phyloP scores from a whole-genome alignment of 1,140 invertebrate genomes.

The Limonius californicus region DNA sequence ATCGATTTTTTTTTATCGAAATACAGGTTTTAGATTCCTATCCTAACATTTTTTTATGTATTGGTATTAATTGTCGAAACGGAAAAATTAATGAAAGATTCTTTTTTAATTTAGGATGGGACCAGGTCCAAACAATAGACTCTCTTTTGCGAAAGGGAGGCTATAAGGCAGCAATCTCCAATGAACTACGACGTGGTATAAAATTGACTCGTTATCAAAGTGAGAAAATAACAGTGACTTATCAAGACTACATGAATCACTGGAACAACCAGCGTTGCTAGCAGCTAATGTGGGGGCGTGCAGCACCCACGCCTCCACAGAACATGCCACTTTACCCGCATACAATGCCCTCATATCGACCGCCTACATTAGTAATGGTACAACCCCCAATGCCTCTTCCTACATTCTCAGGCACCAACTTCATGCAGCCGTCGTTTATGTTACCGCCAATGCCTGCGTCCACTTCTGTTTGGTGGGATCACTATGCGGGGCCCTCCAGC shows the following conservation, averaged over 20 bases:
- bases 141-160: constrained; percentile 95
- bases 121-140: constrained; percentile 96
- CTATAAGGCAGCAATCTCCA: constrained; percentile 87
- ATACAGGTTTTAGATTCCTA: no score
- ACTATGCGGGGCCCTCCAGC: constrained; percentile 33
- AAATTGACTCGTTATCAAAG: constrained; percentile 94
- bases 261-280: constrained; percentile 59
- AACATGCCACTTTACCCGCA: constrained; percentile 14
- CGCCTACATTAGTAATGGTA: constrained; percentile 40
- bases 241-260: constrained; percentile 73
- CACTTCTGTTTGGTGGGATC: constrained; percentile 37
- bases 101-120: constrained; percentile 70
- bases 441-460: constrained; percentile 29
- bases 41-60: no score
- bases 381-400: constrained; percentile 37
- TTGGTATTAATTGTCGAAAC: no score
- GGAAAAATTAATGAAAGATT: no score
- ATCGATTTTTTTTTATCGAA: no score
- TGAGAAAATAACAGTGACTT: constrained; percentile 78
- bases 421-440: constrained; percentile 29
- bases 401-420: constrained; percentile 24
- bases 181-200: constrained; percentile 80
- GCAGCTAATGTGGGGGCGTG: constrained; percentile 50
- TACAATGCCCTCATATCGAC: constrained; percentile 25
- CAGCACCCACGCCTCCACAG: constrained; percentile 33